Conservation (phyloP, 2,797 vertebrate genomes). For the Chloroceryle amazona region DNA sequence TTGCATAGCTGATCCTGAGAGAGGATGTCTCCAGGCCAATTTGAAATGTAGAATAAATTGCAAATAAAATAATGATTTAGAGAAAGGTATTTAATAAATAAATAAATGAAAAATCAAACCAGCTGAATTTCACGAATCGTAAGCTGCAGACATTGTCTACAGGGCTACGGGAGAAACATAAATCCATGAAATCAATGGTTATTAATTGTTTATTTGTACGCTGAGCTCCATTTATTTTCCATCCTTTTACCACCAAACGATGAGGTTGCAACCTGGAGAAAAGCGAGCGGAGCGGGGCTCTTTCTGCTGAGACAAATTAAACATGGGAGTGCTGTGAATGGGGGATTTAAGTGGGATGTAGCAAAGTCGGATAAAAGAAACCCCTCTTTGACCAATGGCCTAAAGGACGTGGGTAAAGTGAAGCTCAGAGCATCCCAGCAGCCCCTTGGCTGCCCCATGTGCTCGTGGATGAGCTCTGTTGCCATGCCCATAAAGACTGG, state of each 20-base stretch:
- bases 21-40: slow-evolving; percentile 42
- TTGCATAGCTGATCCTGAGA: neutral
- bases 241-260: fast-evolving
- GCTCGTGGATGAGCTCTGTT: neutral
- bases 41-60: slow-evolving; percentile 12
- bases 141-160: neutral
- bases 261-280: neutral
- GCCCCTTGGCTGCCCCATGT: fast-evolving
- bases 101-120: neutral
- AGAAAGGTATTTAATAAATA: neutral
- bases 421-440: fast-evolving
- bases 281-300: fast-evolving
- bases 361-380: neutral
- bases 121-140: neutral
- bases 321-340: fast-evolving
- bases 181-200: slow-evolving; percentile 47
- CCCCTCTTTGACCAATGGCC: fast-evolving
- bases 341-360: fast-evolving
- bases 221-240: neutral
- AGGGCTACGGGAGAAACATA: neutral
- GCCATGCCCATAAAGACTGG: fast-evolving
- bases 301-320: neutral
- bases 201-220: slow-evolving; percentile 43
- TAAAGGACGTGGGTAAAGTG: fast-evolving
- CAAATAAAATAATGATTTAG: slow-evolving; percentile 37